A percentile compares a stretch with the other conserved stretches of the same genome.
Evolutionary conservation across 2,797 vertebrate genomes (phyloP).

Genomic region (Merluccius polli): DNA sequence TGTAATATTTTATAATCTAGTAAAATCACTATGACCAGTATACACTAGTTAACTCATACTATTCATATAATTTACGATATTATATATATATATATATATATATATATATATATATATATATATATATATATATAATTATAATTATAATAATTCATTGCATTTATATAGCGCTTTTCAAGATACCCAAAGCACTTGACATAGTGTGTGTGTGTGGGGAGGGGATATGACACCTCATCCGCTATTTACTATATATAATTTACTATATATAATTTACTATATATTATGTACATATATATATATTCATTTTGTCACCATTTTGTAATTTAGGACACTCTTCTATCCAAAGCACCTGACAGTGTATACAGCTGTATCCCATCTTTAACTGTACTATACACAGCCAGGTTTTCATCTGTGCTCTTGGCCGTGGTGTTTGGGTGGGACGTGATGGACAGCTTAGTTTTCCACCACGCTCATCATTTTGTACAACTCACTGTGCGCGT

Average conservation of each 20-base stretch:
- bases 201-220: too few relatives aligned
- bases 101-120: too few relatives aligned
- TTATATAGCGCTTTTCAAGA: too few relatives aligned
- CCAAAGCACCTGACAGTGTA: neutral
- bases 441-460: neutral
- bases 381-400: neutral
- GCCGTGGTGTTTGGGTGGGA: neutral
- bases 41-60: neutral
- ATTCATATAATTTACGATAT: neutral
- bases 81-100: too few relatives aligned
- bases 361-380: neutral
- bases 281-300: too few relatives aligned
- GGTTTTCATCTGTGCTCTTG: neutral
- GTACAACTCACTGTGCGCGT: neutral
- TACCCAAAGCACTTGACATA: too few relatives aligned
- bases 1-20: neutral
- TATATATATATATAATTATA: too few relatives aligned
- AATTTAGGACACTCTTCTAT: neutral
- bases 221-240: too few relatives aligned
- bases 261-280: too few relatives aligned
- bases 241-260: too few relatives aligned
- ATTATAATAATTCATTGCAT: too few relatives aligned
- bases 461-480: neutral
- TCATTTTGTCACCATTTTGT: neutral
- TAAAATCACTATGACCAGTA: neutral